phyloP scores from a whole-genome alignment of 2,888 invertebrate species.

The Seladonia tumulorum region DNA sequence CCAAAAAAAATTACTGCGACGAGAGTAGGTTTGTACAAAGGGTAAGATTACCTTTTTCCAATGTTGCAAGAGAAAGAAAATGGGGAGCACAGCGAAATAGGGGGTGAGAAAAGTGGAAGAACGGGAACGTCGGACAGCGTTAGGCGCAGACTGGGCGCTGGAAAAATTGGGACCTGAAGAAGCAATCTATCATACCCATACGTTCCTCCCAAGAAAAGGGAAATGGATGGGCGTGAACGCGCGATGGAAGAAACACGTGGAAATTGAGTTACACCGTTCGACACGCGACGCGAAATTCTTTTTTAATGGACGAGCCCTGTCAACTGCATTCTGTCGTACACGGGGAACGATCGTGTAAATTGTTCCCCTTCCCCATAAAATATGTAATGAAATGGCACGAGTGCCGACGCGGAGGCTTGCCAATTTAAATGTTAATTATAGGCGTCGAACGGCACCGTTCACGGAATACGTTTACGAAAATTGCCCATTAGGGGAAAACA shows the following conservation, averaged over 20 bases:
- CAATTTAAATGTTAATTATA: constrained; percentile 9
- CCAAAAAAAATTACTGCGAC: background rate
- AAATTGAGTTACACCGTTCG: constrained; percentile 67
- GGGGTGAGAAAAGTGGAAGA: constrained; percentile 4
- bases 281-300: constrained; percentile 48
- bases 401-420: too few relatives aligned
- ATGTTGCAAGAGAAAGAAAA: background rate
- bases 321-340: constrained; percentile 30
- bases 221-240: constrained; percentile 50
- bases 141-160: constrained; percentile 46
- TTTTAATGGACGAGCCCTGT: constrained; percentile 55
- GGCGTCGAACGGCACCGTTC: background rate
- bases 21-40: background rate
- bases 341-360: constrained; percentile 17
- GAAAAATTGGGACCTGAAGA: constrained; percentile 70
- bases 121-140: constrained; percentile 46
- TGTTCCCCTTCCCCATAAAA: background rate
- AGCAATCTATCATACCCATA: constrained; percentile 75
- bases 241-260: constrained; percentile 54
- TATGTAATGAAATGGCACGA: background rate
- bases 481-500: background rate
- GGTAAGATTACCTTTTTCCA: background rate
- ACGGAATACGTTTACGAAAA: background rate
- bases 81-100: background rate
- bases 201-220: constrained; percentile 39